Percentiles rank a stretch among this genome's conserved stretches.
phyloP scores from a whole-genome alignment of 2,113 vertebrate species.

The Paramisgurnus dabryanus region DNA sequence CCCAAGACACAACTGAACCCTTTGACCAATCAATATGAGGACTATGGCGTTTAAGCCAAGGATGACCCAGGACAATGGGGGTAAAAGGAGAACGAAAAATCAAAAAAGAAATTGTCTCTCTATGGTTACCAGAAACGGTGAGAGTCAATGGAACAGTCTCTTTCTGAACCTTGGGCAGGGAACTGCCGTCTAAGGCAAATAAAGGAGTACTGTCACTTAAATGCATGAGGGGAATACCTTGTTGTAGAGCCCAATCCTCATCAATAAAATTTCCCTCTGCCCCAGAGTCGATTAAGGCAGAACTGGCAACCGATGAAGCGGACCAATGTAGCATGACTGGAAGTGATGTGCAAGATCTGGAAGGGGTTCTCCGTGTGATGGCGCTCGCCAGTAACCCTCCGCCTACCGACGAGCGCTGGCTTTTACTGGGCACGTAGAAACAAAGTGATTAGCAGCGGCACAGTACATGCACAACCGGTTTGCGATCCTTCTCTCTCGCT shows the following conservation, averaged over 20 bases:
- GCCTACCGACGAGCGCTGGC: background rate
- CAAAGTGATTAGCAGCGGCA: background rate
- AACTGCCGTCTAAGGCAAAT: background rate
- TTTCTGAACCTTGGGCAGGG: background rate
- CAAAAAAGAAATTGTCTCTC: background rate
- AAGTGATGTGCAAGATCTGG: background rate
- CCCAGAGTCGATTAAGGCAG: too few relatives aligned
- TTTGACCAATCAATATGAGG: background rate
- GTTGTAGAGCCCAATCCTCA: too few relatives aligned
- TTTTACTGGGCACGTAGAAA: background rate
- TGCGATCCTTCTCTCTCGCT: background rate
- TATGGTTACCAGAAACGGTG: background rate
- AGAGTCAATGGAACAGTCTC: background rate
- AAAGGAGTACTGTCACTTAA: background rate
- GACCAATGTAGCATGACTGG: background rate
- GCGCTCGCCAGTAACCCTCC: background rate
- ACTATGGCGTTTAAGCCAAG: background rate
- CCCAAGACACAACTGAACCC: too few relatives aligned
- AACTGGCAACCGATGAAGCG: background rate
- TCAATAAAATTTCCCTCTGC: too few relatives aligned
- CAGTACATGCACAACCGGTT: background rate
- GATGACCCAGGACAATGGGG: background rate
- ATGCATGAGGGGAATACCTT: too few relatives aligned
- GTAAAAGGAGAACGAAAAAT: background rate
- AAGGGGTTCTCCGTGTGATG: too few relatives aligned